A percentile compares a stretch with the other conserved stretches of the same genome.
Evolutionary conservation across 2,888 invertebrate species (phyloP).

Genomic region (Pocota personata): DNA sequence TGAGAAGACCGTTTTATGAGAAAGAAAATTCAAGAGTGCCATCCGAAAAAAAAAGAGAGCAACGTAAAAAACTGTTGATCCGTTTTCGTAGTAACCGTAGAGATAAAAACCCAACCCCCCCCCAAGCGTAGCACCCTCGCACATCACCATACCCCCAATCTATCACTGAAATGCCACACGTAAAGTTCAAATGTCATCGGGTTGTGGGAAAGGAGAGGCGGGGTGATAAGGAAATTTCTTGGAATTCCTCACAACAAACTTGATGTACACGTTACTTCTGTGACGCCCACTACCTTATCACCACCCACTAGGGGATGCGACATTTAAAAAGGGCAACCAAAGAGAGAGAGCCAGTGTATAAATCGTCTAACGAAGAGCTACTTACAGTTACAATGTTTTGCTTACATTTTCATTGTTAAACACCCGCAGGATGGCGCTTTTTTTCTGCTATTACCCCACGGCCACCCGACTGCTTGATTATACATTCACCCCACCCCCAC

Average conservation of each 20-base stretch:
- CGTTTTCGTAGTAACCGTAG: constrained; percentile 10
- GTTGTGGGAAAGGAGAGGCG: no score
- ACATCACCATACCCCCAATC: neutral
- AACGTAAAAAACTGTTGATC: constrained; percentile 20
- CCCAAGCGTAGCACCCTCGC: neutral
- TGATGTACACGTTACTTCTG: constrained; percentile 12
- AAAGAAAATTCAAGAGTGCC: constrained; percentile 5
- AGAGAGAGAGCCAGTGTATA: neutral
- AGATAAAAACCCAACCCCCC: constrained; percentile 1
- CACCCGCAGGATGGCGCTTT: constrained; percentile 23
- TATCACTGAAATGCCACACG: constrained; percentile 34
- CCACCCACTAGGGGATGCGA: constrained; percentile 32
- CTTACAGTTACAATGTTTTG: constrained; percentile 19
- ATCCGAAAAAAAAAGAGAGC: neutral
- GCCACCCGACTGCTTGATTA: constrained; percentile 29
- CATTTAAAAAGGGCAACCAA: constrained; percentile 48
- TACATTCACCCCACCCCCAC: constrained; percentile 45
- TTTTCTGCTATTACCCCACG: neutral
- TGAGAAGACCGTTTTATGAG: neutral
- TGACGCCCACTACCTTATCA: neutral
- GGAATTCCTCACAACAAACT: constrained; percentile 25
- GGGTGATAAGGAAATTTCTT: constrained; percentile 14
- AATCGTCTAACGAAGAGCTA: constrained; percentile 1
- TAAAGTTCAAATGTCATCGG: constrained; percentile 50
- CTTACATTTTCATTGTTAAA: constrained; percentile 44